Evolutionary conservation across 1,140 invertebrate species (phyloP).

Genomic region (Lanistes nyassanus): DNA sequence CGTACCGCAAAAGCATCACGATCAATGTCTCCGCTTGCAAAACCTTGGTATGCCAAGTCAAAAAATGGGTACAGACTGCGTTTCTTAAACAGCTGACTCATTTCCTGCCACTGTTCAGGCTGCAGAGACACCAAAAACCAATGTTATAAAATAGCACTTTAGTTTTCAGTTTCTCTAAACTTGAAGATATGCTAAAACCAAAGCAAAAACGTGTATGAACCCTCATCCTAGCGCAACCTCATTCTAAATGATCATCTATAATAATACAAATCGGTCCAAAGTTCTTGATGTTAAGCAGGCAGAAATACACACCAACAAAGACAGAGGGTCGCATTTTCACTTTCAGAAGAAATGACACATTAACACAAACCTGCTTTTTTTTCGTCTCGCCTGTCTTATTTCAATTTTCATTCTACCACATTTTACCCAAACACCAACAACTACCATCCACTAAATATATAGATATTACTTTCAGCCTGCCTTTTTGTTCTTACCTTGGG

Average conservation of each 20-base stretch:
- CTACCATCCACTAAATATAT: no score
- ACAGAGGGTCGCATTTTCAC: no score
- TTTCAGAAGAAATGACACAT: no score
- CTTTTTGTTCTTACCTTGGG: slow-evolving; percentile 63
- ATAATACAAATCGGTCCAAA: no score
- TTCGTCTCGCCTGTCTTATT: no score
- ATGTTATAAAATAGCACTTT: background rate
- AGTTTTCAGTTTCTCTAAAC: background rate
- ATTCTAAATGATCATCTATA: no score
- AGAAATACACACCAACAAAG: background rate
- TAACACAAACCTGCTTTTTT: no score
- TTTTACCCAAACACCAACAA: no score
- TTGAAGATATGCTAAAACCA: background rate
- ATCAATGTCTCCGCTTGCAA: slow-evolving; percentile 84
- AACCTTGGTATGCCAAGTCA: slow-evolving; percentile 99
- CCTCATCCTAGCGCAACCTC: no score
- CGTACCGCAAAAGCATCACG: slow-evolving; percentile 91
- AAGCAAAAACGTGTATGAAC: background rate
- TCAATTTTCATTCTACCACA: no score
- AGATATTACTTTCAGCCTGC: no score
- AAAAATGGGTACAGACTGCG: slow-evolving; percentile 94
- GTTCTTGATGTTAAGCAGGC: no score
- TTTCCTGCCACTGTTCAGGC: slow-evolving; percentile 89
- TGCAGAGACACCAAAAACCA: slow-evolving; percentile 38
- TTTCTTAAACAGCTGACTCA: slow-evolving; percentile 81